Evolutionary conservation across 2,113 vertebrate genomes (phyloP).

Genomic region (Callionymus lyra): DNA sequence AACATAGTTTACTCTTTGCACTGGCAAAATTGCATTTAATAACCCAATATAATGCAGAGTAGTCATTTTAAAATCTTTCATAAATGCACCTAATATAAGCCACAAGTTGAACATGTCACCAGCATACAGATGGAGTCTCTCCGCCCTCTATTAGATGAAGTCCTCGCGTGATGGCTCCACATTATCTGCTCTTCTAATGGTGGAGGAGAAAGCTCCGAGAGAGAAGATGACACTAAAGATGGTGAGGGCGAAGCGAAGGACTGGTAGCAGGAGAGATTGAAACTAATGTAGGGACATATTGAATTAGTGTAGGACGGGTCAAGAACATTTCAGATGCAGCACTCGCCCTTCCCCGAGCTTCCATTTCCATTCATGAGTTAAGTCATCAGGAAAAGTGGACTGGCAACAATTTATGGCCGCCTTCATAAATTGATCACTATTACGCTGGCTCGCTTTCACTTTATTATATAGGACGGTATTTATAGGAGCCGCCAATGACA

Average conservation of each 20-base stretch:
- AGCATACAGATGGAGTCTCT: too few relatives aligned
- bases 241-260: not conserved
- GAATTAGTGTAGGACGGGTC: slow-evolving; percentile 15
- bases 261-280: not conserved
- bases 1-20: too few relatives aligned
- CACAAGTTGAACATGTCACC: too few relatives aligned
- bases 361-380: slow-evolving; percentile 20
- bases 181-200: not conserved
- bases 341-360: not conserved
- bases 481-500: slow-evolving; percentile 4
- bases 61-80: too few relatives aligned
- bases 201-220: slow-evolving; percentile 1
- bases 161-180: too few relatives aligned
- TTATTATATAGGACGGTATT: slow-evolving; percentile 28
- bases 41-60: too few relatives aligned
- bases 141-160: too few relatives aligned
- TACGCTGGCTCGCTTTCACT: slow-evolving; percentile 27
- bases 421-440: slow-evolving; percentile 25
- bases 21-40: too few relatives aligned
- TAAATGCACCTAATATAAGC: too few relatives aligned
- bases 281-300: slow-evolving; percentile 7
- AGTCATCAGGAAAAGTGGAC: slow-evolving; percentile 17
- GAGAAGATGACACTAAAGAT: not conserved
- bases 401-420: slow-evolving; percentile 22
- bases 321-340: slow-evolving; percentile 20